phyloP scores from a whole-genome alignment of 2,113 vertebrate species.

The Acrocephalus kingi region DNA sequence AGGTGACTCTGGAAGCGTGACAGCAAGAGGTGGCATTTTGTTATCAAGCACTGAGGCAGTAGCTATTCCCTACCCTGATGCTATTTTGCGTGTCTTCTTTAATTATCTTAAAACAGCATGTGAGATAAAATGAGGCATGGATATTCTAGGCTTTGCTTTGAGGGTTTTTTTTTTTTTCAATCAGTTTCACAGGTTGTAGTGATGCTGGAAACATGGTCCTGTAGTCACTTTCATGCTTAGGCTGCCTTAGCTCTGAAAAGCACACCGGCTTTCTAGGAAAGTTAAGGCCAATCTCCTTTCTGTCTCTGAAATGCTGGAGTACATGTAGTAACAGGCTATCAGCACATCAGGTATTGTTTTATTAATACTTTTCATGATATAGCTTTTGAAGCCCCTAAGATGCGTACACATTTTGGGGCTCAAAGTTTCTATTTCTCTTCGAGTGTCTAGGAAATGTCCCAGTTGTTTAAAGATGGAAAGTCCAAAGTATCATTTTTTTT shows the following conservation, averaged over 20 bases:
- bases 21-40: too few relatives aligned
- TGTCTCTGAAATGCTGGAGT: neutral
- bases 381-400: neutral
- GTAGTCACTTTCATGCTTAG: rapidly evolving
- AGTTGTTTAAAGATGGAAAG: neutral
- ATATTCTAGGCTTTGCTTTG: neutral
- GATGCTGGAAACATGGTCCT: neutral
- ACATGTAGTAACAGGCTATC: neutral
- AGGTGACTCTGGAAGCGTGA: neutral
- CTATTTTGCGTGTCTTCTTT: rapidly evolving
- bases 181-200: neutral
- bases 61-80: neutral
- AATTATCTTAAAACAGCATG: neutral
- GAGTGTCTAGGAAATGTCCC: neutral
- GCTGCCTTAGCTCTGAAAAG: neutral
- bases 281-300: neutral
- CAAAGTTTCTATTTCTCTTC: neutral
- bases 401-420: neutral
- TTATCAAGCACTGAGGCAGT: rapidly evolving
- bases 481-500: neutral
- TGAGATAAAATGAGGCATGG: neutral
- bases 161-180: too few relatives aligned
- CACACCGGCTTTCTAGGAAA: neutral
- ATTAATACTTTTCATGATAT: neutral
- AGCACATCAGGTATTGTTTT: neutral